Percentiles rank a stretch among this genome's conserved stretches.
Conservation (phyloP, 53 echinoderm and acorn worm species). For the Zoroaster sp. region DNA sequence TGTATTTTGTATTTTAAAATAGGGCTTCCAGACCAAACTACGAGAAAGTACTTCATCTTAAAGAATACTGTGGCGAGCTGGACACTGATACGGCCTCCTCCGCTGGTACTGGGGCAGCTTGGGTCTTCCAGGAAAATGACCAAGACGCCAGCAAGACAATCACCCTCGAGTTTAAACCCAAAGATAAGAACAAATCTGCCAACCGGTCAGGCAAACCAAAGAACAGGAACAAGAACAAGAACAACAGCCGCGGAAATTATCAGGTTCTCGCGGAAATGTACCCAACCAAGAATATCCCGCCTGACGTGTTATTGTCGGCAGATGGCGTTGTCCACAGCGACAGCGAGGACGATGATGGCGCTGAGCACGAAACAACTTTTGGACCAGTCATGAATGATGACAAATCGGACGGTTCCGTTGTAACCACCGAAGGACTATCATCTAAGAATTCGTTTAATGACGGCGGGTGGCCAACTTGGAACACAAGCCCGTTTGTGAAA, state of each 20-base stretch:
- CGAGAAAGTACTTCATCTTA: conserved; percentile 39
- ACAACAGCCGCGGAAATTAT: conserved; percentile 27
- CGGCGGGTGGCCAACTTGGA: conserved; percentile 33
- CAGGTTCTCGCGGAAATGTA: conserved; percentile 38
- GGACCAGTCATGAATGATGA: background rate
- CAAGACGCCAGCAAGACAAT: background rate
- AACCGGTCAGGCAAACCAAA: background rate
- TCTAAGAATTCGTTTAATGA: background rate
- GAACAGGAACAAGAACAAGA: conserved; percentile 18
- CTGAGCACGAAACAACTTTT: conserved; percentile 23
- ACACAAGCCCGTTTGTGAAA: conserved; percentile 23
- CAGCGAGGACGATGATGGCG: conserved; percentile 40
- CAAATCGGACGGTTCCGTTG: background rate
- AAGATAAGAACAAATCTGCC: background rate
- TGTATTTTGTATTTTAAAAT: background rate
- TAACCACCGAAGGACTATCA: background rate
- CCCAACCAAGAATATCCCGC: background rate
- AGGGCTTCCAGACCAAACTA: conserved; percentile 16
- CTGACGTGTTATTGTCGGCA: conserved; percentile 28
- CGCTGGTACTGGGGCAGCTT: conserved; percentile 9
- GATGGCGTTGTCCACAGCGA: conserved; percentile 33
- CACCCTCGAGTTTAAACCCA: background rate
- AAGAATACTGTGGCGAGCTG: conserved; percentile 33
- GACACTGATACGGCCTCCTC: conserved; percentile 1
- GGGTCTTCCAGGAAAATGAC: conserved; percentile 44